Base-by-base conservation (phyloP, 2,888 invertebrate species). In the Andrena flavipes region DNA sequence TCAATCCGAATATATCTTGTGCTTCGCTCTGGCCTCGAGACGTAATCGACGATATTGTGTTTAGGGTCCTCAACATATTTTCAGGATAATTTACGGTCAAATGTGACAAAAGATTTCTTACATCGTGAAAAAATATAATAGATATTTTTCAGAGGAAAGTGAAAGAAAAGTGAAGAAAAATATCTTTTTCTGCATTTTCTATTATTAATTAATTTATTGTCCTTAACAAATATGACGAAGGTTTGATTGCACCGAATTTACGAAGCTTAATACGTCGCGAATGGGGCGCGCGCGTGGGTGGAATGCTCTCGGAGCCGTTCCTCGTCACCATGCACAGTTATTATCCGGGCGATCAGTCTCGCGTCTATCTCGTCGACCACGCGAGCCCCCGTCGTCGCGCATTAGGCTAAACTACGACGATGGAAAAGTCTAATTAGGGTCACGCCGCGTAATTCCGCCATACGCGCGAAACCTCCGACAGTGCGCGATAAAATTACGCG, bases 381-480 rank as follows among this genome's bases (percentile, higher is more conserved):
- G 54, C 54, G 54, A n/a, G 20, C 2, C 10, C 23, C 10, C 42
- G 4, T 23, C 0, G 23, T 23, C n/a, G 10, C 8, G 51, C 33
- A 26, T 71, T 60, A 56, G 62, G 48, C 59, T 67, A 69, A 79
- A 75, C 59, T 75, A 79, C 49, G 10, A 33, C 63, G 64, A 72
- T 75, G 76, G 75, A 84, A 84, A 84, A 79, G 76, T 60, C 84
- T 80, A 84, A 84, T 84, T 80, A 80, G 67, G 84, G 71, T 70
- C 80, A 65, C 64, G 76, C 67, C 49, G 75, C 54, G 35, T 82
- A 82, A 79, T 71, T 84, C 68, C 72, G 62, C 68, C 79, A 71
- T 84, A 72, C 78, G 79, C 77, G 78, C 77, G 74, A 70, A 72
- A 67, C 71, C 59, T 72, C 70, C 65, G 60, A 48, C 33, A 62